Base-by-base conservation (phyloP, 2,113 vertebrate species). In the Octodon degus region DNA sequence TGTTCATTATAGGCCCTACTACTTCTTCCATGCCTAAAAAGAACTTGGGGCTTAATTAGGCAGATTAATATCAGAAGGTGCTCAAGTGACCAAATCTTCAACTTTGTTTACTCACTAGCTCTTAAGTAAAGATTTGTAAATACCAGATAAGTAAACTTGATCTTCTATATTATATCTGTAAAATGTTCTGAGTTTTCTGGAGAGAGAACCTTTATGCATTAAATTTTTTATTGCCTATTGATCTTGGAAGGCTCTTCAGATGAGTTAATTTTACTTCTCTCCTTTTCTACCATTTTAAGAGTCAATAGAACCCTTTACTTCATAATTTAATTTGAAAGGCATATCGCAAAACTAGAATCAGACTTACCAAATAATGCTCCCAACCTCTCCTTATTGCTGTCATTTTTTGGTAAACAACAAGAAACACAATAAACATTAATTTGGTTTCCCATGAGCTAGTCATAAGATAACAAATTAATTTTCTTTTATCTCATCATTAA, bases 101-200 rank as follows among this genome's bases (percentile, higher is more conserved):
- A 19, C 22, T 90, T 90, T 84, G 2, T 91, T 90, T 97, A 82
- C 43, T 87, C 53, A 82, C 1, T n/a, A 34, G 53, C 11, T 30
- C 11, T 47, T 88, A 22, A 55, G 85, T 2, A 22, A 70, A 79
- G 27, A 63, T 88, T 86, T 93, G 27, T 89, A 50, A 3, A 2
- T 68, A 50, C 40, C 7, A 67, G 37, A 62, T 72, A 80, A 11
- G 19, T 91, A 97, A 72, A 90, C 74, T 92, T 86, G 83, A 47
- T 1, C 0, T 68, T 62, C 63, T 92, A 9, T 43, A 62, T 81
- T 60, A 37, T 79, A 53, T 62, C 72, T 91, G 25, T 63, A 83
- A 94, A 70, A 55, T 68, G 32, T 81, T 96, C 47, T 85, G 95
- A 80, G 3, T 87, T 97, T 96, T 91, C 32, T 77, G 7, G 53